Evolutionary conservation across 2,888 invertebrate genomes (phyloP).

Genomic region (Ochropacha duplaris): DNA sequence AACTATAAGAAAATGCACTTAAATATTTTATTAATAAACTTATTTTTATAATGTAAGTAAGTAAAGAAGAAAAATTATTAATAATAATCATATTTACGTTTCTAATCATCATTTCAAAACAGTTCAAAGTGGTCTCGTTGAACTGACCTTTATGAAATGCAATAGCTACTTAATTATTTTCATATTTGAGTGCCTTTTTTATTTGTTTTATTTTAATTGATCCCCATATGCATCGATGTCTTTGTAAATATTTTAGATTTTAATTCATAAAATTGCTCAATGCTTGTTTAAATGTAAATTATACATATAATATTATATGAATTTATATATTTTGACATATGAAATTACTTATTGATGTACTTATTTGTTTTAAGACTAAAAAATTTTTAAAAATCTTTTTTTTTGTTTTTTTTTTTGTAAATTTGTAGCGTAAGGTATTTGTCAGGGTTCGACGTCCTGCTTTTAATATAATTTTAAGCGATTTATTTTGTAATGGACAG

Average conservation of each 20-base stretch:
- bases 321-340: too few species aligned
- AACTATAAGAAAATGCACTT: conserved; percentile 21
- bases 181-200: conserved; percentile 4
- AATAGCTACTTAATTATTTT: neutral
- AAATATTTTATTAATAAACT: conserved; percentile 8
- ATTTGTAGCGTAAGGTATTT: neutral
- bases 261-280: conserved; percentile 50
- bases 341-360: too few species aligned
- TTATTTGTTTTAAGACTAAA: too few species aligned
- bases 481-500: neutral
- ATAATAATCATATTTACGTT: neutral
- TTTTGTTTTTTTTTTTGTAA: neutral
- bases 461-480: neutral
- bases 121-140: too few species aligned
- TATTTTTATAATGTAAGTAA: too few species aligned
- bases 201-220: neutral
- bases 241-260: neutral
- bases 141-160: neutral
- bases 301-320: too few species aligned
- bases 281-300: conserved; percentile 39
- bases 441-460: neutral
- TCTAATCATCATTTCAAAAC: neutral
- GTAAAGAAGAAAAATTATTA: neutral
- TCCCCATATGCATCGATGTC: neutral
- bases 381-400: too few species aligned